Evolutionary conservation across 2,113 vertebrate genomes (phyloP).

Genomic region (Taxidea taxus): DNA sequence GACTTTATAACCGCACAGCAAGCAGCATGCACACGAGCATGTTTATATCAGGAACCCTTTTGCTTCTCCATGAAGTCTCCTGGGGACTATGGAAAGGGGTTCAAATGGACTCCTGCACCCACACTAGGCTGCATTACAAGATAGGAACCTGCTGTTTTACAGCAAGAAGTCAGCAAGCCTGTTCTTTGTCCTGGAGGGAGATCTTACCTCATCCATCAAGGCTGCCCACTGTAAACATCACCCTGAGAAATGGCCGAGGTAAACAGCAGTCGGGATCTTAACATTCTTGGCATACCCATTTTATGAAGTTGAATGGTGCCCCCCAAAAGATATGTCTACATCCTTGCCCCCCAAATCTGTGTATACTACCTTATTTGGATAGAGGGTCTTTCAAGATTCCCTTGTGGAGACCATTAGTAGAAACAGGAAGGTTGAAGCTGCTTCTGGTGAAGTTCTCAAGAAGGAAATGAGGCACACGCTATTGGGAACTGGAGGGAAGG

Average conservation of each 20-base stretch:
- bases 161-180: neutral
- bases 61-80: neutral
- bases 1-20: too few relatives aligned
- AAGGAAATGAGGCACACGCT: neutral
- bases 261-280: neutral
- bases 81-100: rapidly evolving
- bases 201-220: neutral
- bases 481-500: neutral
- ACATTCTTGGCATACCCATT: neutral
- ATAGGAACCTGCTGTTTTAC: neutral
- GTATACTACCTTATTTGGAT: neutral
- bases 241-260: neutral
- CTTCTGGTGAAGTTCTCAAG: neutral
- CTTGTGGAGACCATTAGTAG: neutral
- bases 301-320: neutral
- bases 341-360: neutral
- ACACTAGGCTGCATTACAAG: neutral
- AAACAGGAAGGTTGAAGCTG: neutral
- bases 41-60: rapidly evolving
- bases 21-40: rapidly evolving
- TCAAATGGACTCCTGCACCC: neutral
- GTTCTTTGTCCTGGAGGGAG: neutral
- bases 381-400: neutral
- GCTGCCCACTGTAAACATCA: neutral
- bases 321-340: neutral